Conservation (phyloP, 2,888 invertebrate species). For the Noctuana brunneofusca region DNA sequence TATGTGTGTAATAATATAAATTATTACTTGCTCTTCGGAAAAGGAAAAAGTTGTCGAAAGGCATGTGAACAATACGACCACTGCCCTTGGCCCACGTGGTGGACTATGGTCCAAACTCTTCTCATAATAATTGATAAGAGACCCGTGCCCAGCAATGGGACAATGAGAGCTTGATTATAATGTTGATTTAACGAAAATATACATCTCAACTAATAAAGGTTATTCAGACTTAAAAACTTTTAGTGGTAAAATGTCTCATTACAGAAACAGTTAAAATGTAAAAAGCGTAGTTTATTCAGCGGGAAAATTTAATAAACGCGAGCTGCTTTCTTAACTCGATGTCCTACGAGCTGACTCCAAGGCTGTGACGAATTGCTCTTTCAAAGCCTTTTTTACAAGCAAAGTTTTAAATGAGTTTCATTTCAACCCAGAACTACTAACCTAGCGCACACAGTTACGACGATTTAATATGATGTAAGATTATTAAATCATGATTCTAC, state of each 20-base stretch:
- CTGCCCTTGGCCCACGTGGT: too few relatives aligned
- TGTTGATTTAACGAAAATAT: too few relatives aligned
- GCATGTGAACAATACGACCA: too few relatives aligned
- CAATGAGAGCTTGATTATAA: too few relatives aligned
- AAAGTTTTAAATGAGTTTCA: slow-evolving; percentile 30
- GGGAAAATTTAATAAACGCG: slow-evolving; percentile 31
- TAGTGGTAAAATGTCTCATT: neutral
- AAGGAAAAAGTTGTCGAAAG: too few relatives aligned
- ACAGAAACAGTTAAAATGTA: slow-evolving; percentile 22
- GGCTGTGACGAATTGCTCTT: slow-evolving; percentile 30
- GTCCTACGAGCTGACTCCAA: slow-evolving; percentile 17
- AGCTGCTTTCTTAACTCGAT: slow-evolving; percentile 29
- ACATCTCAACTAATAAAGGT: neutral
- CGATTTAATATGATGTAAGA: slow-evolving; percentile 1
- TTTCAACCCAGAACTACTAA: slow-evolving; percentile 20
- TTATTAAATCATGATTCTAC: too few relatives aligned
- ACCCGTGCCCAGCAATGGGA: too few relatives aligned
- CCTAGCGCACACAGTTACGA: neutral
- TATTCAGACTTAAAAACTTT: neutral
- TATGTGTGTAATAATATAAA: too few relatives aligned
- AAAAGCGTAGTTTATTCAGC: slow-evolving; percentile 25
- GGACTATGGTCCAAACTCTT: too few relatives aligned
- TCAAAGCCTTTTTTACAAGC: slow-evolving; percentile 28
- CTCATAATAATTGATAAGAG: too few relatives aligned
- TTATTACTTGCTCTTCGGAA: too few relatives aligned